These are phyloP conservation scores for Astreopora myriophthalma DNA, from an alignment of 64 coral and sea anemone species.

Conservation along the genomic window DNA sequence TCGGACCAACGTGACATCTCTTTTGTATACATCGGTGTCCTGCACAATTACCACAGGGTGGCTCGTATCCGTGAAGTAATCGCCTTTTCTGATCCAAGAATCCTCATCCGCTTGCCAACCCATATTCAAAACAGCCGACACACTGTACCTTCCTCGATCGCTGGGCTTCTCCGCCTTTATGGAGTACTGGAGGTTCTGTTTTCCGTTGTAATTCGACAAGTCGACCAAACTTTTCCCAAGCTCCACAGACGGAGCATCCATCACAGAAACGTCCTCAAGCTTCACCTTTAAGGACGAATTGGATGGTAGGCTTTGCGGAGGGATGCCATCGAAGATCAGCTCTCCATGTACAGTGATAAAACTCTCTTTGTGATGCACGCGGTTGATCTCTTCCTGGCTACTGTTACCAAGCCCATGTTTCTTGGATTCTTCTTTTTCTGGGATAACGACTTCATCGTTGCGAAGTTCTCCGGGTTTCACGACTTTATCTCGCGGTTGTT, in stretches of 20 bases:
- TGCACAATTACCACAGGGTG: slow-evolving; percentile 21
- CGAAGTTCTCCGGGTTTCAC: not conserved
- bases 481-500: slow-evolving; percentile 24
- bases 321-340: slow-evolving; percentile 20
- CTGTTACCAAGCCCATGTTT: not conserved
- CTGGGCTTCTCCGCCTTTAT: slow-evolving; percentile 61
- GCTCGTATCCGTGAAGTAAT: slow-evolving; percentile 73
- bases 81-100: slow-evolving; percentile 61
- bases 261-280: slow-evolving; percentile 55
- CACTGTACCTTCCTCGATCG: slow-evolving; percentile 52
- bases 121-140: slow-evolving; percentile 80
- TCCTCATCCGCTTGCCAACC: slow-evolving; percentile 69
- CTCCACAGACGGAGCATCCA: slow-evolving; percentile 26
- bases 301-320: slow-evolving; percentile 47
- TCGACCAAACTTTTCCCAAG: slow-evolving; percentile 55
- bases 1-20: slow-evolving; percentile 38
- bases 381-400: not conserved
- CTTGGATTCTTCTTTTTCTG: not conserved
- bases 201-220: slow-evolving; percentile 33
- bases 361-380: not conserved
- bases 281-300: slow-evolving; percentile 67
- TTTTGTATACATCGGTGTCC: slow-evolving; percentile 25
- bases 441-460: not conserved
- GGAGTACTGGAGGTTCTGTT: slow-evolving; percentile 22
- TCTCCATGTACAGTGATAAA: slow-evolving; percentile 68